Evolutionary conservation across 2,797 vertebrate species (phyloP).

Genomic region (Karalla daura): DNA sequence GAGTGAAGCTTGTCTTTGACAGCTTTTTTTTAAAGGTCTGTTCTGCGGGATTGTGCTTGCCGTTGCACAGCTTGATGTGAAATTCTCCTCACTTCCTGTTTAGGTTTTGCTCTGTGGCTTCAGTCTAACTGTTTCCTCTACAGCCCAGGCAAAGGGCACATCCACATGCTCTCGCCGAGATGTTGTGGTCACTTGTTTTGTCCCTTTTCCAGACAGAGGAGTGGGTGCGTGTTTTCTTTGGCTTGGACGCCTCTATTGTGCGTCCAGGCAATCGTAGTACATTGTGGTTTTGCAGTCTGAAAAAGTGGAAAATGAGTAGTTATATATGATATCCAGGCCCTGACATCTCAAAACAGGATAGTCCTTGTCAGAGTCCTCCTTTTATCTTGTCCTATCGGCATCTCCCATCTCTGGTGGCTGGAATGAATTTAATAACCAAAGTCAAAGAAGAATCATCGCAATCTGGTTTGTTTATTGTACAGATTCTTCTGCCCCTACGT

Average conservation of each 20-base stretch:
- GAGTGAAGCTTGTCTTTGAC: neutral
- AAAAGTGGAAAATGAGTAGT: slow-evolving; percentile 43
- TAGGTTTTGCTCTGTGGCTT: slow-evolving; percentile 60
- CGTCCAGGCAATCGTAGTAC: slow-evolving; percentile 1
- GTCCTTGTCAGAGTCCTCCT: neutral
- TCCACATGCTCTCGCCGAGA: slow-evolving; percentile 35
- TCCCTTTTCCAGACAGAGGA: slow-evolving; percentile 49
- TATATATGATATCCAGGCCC: slow-evolving; percentile 14
- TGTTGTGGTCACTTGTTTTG: slow-evolving; percentile 64
- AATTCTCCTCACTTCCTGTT: slow-evolving; percentile 79
- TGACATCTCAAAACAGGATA: neutral
- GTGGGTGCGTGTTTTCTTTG: slow-evolving; percentile 51
- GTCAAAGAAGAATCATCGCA: neutral
- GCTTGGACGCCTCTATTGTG: slow-evolving; percentile 47
- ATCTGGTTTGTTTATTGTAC: slow-evolving; percentile 4
- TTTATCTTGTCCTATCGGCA: neutral
- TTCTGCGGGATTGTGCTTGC: slow-evolving; percentile 17
- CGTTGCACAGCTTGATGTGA: slow-evolving; percentile 51
- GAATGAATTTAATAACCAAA: slow-evolving; percentile 8
- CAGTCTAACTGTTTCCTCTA: slow-evolving; percentile 71
- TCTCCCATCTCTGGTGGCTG: neutral
- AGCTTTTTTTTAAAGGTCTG: neutral
- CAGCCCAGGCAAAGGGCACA: slow-evolving; percentile 40
- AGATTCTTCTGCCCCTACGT: slow-evolving; percentile 4
- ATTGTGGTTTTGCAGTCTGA: slow-evolving; percentile 27